These are phyloP conservation scores for Sminthopsis crassicaudata DNA, from an alignment of 2,113 vertebrate genomes.

Conservation along the genomic window DNA sequence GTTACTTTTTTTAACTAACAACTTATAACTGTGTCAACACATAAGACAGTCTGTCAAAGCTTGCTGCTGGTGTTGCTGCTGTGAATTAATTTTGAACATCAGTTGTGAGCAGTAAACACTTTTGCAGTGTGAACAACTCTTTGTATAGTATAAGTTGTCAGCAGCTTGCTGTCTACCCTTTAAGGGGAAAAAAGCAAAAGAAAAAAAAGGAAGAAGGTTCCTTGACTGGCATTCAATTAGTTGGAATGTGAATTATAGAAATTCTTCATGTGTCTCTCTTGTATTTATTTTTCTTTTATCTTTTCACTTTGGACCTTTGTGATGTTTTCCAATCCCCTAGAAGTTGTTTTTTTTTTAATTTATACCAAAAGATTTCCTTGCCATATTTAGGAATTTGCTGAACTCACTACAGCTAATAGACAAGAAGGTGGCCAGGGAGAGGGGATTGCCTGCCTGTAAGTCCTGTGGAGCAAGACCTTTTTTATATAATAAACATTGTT, in stretches of 20 bases:
- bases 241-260: conserved; percentile 65
- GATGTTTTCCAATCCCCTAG: conserved; percentile 15
- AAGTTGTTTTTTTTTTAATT: neutral
- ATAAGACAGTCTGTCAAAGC: conserved; percentile 87
- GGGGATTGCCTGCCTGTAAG: neutral
- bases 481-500: neutral
- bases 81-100: conserved; percentile 87
- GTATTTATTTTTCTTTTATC: neutral
- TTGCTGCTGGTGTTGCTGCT: conserved; percentile 82
- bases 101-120: conserved; percentile 87
- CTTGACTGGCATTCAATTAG: conserved; percentile 67
- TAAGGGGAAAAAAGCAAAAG: conserved; percentile 12
- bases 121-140: conserved; percentile 85
- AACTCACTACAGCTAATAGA: neutral
- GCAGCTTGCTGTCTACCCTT: conserved; percentile 78
- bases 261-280: neutral
- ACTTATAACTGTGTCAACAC: conserved; percentile 87
- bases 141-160: conserved; percentile 83
- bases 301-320: neutral
- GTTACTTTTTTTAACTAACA: conserved; percentile 87
- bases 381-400: neutral
- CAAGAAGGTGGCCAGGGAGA: neutral
- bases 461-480: neutral
- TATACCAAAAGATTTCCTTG: neutral
- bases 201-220: conserved; percentile 34